These are phyloP conservation scores for Homarus americanus DNA, from an alignment of 1,140 invertebrate genomes.

Conservation along the genomic window DNA sequence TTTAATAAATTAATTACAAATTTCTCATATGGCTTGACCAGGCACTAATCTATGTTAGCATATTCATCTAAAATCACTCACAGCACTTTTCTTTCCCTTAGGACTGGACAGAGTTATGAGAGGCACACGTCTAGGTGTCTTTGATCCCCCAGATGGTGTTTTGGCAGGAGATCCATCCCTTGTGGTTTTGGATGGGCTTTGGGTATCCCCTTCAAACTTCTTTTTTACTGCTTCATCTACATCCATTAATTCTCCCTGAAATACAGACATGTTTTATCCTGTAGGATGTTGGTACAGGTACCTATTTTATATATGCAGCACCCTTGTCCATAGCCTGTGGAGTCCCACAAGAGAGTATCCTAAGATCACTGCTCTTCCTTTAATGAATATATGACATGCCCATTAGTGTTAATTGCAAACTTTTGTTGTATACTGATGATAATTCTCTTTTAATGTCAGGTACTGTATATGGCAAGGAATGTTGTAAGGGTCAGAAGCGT, in stretches of 20 bases:
- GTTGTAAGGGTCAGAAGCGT: too few species aligned
- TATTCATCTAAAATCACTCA: slow-evolving; percentile 43
- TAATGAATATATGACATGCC: too few species aligned
- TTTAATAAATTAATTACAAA: background rate
- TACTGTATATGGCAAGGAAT: too few species aligned
- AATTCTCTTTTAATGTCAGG: too few species aligned
- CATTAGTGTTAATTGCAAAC: too few species aligned
- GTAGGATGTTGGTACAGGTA: too few species aligned
- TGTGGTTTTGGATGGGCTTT: slow-evolving; percentile 13
- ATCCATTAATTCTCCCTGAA: slow-evolving; percentile 11
- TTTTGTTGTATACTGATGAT: too few species aligned
- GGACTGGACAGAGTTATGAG: slow-evolving; percentile 73
- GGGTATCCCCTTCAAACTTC: slow-evolving; percentile 48
- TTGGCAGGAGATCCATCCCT: slow-evolving; percentile 60
- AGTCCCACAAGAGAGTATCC: too few species aligned
- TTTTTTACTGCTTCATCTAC: slow-evolving; percentile 39
- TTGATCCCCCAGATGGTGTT: slow-evolving; percentile 77
- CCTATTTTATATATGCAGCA: too few species aligned
- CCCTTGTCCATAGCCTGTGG: too few species aligned
- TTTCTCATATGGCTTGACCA: background rate
- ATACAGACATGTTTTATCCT: too few species aligned
- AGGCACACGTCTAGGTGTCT: slow-evolving; percentile 84
- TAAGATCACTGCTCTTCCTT: too few species aligned
- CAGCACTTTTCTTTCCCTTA: slow-evolving; percentile 62
- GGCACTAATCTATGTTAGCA: background rate